Evolutionary conservation across 1,140 invertebrate genomes (phyloP), one percentile per base, ranked within the genome.

Genomic region (Aphaenogaster ashmeadi): DNA sequence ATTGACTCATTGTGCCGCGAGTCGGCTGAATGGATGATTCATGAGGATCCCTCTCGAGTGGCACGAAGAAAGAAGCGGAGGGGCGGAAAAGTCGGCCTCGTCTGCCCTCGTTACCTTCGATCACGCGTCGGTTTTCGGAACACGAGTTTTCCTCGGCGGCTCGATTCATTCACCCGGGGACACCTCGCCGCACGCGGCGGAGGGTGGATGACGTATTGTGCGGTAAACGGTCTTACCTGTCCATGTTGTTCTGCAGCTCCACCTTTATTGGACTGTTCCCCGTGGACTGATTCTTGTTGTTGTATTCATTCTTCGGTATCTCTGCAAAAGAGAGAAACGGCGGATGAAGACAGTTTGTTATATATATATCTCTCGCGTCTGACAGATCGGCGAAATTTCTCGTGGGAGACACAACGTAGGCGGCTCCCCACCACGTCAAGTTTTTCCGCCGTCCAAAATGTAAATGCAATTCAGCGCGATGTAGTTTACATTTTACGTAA

Each of bases 251-350:
- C 93, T 97, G 96, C 86, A 96, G 94, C 92, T 96, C 96, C 89
- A 96, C 96, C 94, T 97, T 97, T 93, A 96, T 97, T 89, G 97
- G 97, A 96, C 97, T 98, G 95, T 97, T 97, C 93, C 97, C 97
- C 88, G 97, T 97, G 66, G 97, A 97, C 92, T 97, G 98, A 91
- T 97, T 97, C 95, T 98, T 98, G 96, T 98, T 98, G 95, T 98
- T 98, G 96, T 98, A 97, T 93, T 97, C 97, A 96, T 98, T 98
- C 96, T 98, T 98, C 95, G 98, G 97, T 94, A 98, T 97, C 96
- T 98, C 98, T 97, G 96, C 58, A 86, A 91, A 83, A 87, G 58
- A 78, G 93, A 91, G 88, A 94, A 93, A 75, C 72, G 54, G 54
- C 21, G 38, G 5, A 92, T 89, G 85, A 50, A 87, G 66, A 78